Evolutionary conservation across 2,797 vertebrate species (phyloP), one percentile per base, ranked within the genome.

Genomic region (Myotis vivesi): DNA sequence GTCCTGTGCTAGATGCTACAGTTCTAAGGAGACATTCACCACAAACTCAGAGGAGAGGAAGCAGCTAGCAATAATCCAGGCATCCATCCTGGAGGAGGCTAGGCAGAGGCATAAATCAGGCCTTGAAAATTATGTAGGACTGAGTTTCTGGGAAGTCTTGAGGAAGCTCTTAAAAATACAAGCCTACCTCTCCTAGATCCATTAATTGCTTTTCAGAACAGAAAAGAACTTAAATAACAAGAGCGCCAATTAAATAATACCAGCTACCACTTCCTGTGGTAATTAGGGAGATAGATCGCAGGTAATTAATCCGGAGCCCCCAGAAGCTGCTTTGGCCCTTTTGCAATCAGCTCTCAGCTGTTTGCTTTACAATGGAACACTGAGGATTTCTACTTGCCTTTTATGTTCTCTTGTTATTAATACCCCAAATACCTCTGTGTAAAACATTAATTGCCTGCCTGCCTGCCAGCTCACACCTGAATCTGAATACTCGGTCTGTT

Each of bases 221-320:
- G 68, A 93, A 95, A 96, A 92, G 88, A 96, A 97, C 96, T 97
- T 97, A 97, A 97, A 94, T 94, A 97, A 96, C 92, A 97, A 97
- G 93, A 87, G 82, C 62, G 82, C 57, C 96, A 95, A 96, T 97
- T 96, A 97, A 95, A 96, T 96, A 96, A 93, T 92, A 96, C 84
- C 92, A 95, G 95, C 66, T 94, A 93, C 93, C 73, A 93, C 95
- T 95, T 97, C 95, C 95, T 66, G 41, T 72, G 85, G 94, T 95
- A 96, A 97, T 96, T 95, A 96, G 83, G 77, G 68, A 95, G 96
- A 96, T 62, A 46, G 95, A 94, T 93, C 57, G 15, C 89, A 38
- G 85, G 92, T 97, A 97, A 97, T 97, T 97, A 96, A 97, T 95
- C 91, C 9, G 1, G 49, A 96, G 84, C 81, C 87, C 92, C 81